Conservation (phyloP, 2,113 vertebrate species). For the Tyrannus savana region DNA sequence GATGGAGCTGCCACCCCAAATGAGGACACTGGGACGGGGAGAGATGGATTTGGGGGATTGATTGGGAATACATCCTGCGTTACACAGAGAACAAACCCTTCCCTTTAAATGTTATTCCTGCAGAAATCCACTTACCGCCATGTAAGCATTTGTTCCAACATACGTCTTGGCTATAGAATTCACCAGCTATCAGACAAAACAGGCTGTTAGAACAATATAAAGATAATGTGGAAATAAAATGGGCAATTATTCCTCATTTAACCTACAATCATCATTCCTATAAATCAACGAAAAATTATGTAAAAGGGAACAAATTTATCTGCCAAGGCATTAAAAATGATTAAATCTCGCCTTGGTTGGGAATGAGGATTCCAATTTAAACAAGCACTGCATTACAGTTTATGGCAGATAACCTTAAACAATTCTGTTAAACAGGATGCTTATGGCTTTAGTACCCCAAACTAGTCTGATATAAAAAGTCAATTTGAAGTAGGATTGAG, state of each 20-base stretch:
- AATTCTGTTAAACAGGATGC: conserved; percentile 70
- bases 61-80: neutral
- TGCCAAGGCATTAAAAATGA: conserved; percentile 79
- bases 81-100: conserved; percentile 18
- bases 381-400: conserved; percentile 67
- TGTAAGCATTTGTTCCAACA: conserved; percentile 98
- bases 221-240: conserved; percentile 85
- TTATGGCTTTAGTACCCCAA: conserved; percentile 72
- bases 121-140: conserved; percentile 91
- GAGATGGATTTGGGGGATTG: neutral
- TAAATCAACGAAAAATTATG: conserved; percentile 84
- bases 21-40: neutral
- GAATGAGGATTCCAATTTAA: conserved; percentile 75
- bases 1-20: fast-evolving
- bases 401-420: conserved; percentile 79
- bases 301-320: conserved; percentile 76
- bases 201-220: conserved; percentile 83
- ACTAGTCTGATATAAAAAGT: conserved; percentile 71
- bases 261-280: conserved; percentile 79
- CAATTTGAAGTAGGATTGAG: conserved; percentile 68
- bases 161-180: conserved; percentile 99
- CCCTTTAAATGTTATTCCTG: conserved; percentile 50
- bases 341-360: conserved; percentile 69
- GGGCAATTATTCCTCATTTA: conserved; percentile 88
- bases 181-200: conserved; percentile 91